Conservation (phyloP, 2,797 vertebrate genomes). For the Crocodylus rhombifer region DNA sequence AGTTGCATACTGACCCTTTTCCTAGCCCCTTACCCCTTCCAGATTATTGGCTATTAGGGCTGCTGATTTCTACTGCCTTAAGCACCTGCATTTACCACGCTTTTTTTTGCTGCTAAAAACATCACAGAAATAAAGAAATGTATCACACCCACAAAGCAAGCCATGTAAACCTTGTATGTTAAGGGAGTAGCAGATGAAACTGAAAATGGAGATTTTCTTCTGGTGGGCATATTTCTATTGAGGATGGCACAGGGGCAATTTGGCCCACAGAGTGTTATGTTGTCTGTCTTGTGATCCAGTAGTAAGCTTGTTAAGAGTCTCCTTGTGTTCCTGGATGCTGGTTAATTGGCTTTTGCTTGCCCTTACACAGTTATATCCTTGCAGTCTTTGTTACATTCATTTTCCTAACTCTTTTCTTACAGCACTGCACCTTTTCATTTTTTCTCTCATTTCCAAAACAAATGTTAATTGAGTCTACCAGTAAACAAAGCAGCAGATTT, state of each 20-base stretch:
- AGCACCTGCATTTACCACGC: neutral
- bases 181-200: neutral
- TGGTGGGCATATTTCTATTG: neutral
- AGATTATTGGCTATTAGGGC: neutral
- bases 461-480: neutral
- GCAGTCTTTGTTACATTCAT: neutral
- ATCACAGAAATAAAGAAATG: neutral
- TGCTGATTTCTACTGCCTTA: neutral
- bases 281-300: neutral
- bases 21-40: neutral
- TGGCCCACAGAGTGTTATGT: neutral
- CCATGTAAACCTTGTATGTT: neutral
- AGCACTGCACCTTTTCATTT: neutral
- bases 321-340: neutral
- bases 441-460: slow-evolving; percentile 1
- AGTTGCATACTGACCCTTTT: neutral
- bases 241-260: neutral
- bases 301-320: neutral
- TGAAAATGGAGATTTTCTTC: neutral
- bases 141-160: neutral
- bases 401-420: neutral
- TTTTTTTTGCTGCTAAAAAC: too few species aligned
- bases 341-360: slow-evolving; percentile 15
- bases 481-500: neutral
- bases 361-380: neutral